A percentile compares a stretch with the other conserved stretches of the same genome.
phyloP scores from a whole-genome alignment of 2,113 vertebrate genomes.

The Hippocampus comes region DNA sequence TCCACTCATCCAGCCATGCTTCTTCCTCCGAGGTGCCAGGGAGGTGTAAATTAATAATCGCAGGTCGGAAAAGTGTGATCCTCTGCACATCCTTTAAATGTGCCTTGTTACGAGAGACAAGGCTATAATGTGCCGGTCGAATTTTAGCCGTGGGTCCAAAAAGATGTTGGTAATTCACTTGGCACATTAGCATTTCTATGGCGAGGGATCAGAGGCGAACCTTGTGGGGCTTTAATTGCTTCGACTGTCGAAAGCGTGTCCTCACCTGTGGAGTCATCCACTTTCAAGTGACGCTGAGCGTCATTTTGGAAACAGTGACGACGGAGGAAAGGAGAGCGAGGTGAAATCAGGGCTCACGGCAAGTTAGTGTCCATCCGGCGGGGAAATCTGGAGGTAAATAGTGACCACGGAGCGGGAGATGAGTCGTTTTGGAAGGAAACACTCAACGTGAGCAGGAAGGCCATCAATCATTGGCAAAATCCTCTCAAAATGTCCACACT shows the following conservation, averaged over 20 bases:
- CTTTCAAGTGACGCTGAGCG: neutral
- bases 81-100: conserved; percentile 47
- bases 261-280: conserved; percentile 18
- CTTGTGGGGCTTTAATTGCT: neutral
- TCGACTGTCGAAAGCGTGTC: conserved; percentile 3
- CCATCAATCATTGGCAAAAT: too few relatives aligned
- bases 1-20: neutral
- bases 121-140: conserved; percentile 25
- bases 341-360: neutral
- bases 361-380: too few relatives aligned
- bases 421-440: too few relatives aligned
- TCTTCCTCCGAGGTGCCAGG: conserved; percentile 25
- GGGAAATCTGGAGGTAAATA: too few relatives aligned
- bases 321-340: too few relatives aligned
- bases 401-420: too few relatives aligned
- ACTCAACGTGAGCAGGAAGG: too few relatives aligned
- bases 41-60: conserved; percentile 61
- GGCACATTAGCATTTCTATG: conserved; percentile 6
- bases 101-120: conserved; percentile 38
- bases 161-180: conserved; percentile 22
- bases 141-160: conserved; percentile 29
- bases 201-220: neutral
- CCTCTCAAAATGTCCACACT: too few relatives aligned
- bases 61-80: conserved; percentile 56
- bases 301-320: neutral